A percentile compares a stretch with the other conserved stretches of the same genome.
Evolutionary conservation across 2,888 invertebrate genomes (phyloP).

Genomic region (Poecilobothrus nobilitatus): DNA sequence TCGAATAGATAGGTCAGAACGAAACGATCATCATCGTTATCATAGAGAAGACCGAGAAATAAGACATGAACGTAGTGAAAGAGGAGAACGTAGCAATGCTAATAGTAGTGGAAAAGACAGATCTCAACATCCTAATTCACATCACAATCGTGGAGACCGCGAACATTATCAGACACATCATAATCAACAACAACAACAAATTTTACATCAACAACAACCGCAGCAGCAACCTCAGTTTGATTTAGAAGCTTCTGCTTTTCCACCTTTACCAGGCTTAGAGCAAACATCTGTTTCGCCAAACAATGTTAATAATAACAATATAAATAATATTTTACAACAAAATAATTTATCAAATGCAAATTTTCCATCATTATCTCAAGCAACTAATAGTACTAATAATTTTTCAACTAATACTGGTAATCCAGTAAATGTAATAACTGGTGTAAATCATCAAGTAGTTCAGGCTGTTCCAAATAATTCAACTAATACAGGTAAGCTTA

Average conservation of each 20-base stretch:
- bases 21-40: constrained; percentile 20
- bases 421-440: background rate
- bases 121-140: constrained; percentile 25
- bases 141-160: constrained; percentile 15
- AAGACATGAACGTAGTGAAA: background rate
- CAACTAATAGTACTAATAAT: constrained; percentile 21
- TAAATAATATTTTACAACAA: constrained; percentile 21
- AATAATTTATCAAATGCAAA: constrained; percentile 18
- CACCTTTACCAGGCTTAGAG: constrained; percentile 64
- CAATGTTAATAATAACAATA: constrained; percentile 21
- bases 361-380: constrained; percentile 26
- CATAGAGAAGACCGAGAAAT: constrained; percentile 13
- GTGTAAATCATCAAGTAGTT: background rate
- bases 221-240: constrained; percentile 60
- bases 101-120: constrained; percentile 25
- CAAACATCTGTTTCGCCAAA: constrained; percentile 29
- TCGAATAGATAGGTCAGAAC: background rate
- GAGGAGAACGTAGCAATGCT: constrained; percentile 20
- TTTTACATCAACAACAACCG: constrained; percentile 34
- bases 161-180: constrained; percentile 27
- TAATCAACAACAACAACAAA: constrained; percentile 36
- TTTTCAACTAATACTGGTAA: background rate
- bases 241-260: constrained; percentile 69
- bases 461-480: constrained; percentile 10
- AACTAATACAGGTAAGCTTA: constrained; percentile 2